phyloP scores from a whole-genome alignment of 2,888 invertebrate genomes.

The Zele albiditarsus region DNA sequence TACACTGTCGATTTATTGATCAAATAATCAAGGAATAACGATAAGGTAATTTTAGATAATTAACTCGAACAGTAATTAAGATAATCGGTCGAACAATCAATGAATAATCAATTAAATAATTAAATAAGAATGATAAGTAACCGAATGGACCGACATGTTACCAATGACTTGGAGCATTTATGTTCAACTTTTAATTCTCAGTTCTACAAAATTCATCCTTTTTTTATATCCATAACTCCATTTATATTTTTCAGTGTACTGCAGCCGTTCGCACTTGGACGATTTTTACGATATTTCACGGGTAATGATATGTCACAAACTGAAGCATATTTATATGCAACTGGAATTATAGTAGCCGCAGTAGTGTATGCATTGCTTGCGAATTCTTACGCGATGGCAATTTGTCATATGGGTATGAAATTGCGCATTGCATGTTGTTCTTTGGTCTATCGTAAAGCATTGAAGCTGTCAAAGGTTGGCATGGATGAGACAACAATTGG shows the following conservation, averaged over 20 bases:
- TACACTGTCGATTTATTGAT: no score
- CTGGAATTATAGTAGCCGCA: conserved; percentile 82
- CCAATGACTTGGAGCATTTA: no score
- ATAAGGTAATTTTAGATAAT: no score
- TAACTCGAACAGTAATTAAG: no score
- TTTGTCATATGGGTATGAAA: conserved; percentile 88
- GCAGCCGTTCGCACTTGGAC: conserved; percentile 75
- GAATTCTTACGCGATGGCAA: conserved; percentile 92
- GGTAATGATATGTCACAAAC: conserved; percentile 47
- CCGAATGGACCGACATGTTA: no score
- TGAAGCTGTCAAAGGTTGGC: conserved; percentile 86
- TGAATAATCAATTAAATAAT: no score
- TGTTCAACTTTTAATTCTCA: no score
- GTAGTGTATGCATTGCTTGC: conserved; percentile 84
- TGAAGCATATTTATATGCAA: conserved; percentile 85
- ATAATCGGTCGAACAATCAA: no score
- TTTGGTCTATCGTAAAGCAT: conserved; percentile 86
- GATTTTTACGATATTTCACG: conserved; percentile 70
- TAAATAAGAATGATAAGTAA: no score
- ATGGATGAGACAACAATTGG: conserved; percentile 87
- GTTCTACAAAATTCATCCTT: no score
- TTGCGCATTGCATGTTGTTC: conserved; percentile 87
- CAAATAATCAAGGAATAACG: no score
- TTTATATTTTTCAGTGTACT: conserved; percentile 74
- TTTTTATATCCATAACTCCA: background rate